Percentiles rank a stretch among this genome's conserved stretches.
Evolutionary conservation across 1,140 invertebrate species (phyloP).

Genomic region (Drosophila sp.): DNA sequence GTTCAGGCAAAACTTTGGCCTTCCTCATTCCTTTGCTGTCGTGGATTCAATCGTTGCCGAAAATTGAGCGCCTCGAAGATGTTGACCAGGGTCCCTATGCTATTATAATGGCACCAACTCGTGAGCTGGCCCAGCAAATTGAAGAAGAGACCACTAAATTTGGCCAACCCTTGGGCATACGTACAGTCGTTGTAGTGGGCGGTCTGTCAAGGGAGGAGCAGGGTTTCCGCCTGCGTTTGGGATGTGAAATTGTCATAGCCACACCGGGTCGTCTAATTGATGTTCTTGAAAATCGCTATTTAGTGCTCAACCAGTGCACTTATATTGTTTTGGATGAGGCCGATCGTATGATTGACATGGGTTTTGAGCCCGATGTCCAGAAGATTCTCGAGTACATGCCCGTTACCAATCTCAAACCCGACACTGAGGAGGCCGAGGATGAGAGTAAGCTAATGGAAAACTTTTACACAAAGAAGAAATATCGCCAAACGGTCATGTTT

Average conservation of each 20-base stretch:
- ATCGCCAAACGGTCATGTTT: slow-evolving; percentile 99
- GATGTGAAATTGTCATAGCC: slow-evolving; percentile 99
- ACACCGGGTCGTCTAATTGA: slow-evolving; percentile 99
- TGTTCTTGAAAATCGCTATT: slow-evolving; percentile 98
- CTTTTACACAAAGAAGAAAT: slow-evolving; percentile 99
- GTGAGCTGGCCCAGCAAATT: slow-evolving; percentile 99
- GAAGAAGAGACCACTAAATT: slow-evolving; percentile 99
- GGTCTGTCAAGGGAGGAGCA: slow-evolving; percentile 99
- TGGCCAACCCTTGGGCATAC: slow-evolving; percentile 96
- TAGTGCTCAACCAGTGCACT: slow-evolving; percentile 97
- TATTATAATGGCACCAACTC: slow-evolving; percentile 98
- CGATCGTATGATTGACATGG: slow-evolving; percentile 99
- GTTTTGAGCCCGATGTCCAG: slow-evolving; percentile 99
- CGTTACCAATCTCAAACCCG: slow-evolving; percentile 98
- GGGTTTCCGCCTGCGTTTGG: slow-evolving; percentile 97
- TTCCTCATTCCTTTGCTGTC: slow-evolving; percentile 98
- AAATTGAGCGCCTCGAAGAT: slow-evolving; percentile 96
- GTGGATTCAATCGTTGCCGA: slow-evolving; percentile 99
- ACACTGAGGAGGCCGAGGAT: slow-evolving; percentile 99
- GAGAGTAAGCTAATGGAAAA: slow-evolving; percentile 95
- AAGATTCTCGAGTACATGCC: slow-evolving; percentile 99
- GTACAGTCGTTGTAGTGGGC: slow-evolving; percentile 99
- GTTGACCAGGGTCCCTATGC: slow-evolving; percentile 99
- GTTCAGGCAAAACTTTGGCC: slow-evolving; percentile 98
- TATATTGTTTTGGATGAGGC: slow-evolving; percentile 97